phyloP scores from a whole-genome alignment of 2,888 invertebrate species.

The Drosophila mercatorum region DNA sequence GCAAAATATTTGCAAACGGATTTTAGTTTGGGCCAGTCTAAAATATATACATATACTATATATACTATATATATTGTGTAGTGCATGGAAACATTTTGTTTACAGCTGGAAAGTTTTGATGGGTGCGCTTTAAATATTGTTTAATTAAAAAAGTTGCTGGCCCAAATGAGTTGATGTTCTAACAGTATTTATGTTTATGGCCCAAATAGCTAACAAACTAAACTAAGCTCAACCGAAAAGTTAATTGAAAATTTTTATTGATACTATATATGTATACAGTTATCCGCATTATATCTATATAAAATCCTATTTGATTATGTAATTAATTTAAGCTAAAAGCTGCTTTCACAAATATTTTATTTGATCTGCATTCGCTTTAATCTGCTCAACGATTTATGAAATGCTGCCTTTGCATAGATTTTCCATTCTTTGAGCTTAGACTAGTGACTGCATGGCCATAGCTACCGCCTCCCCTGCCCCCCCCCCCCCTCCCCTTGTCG shows the following conservation, averaged over 20 bases:
- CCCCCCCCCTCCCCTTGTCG: not conserved
- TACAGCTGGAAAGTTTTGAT: conserved; percentile 60
- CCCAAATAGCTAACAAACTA: not conserved
- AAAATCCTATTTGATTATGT: not conserved
- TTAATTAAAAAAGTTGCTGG: conserved; percentile 70
- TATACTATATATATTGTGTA: not conserved
- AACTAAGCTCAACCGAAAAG: not conserved
- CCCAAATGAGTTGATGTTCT: conserved; percentile 14
- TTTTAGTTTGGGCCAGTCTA: conserved; percentile 43
- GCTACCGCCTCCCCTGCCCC: not conserved
- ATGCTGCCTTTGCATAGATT: conserved; percentile 10
- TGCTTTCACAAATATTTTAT: conserved; percentile 9
- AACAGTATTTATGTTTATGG: conserved; percentile 21
- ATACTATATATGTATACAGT: not conserved
- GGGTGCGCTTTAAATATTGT: conserved; percentile 60
- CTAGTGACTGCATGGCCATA: not conserved
- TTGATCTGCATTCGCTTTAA: not conserved
- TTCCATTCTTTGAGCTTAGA: conserved; percentile 20
- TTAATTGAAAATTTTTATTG: conserved; percentile 4
- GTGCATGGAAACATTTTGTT: conserved; percentile 62
- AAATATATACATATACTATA: conserved; percentile 1
- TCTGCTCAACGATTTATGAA: conserved; percentile 11
- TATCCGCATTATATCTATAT: not conserved
- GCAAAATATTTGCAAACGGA: conserved; percentile 67
- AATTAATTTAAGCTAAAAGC: conserved; percentile 7